Conservation (phyloP, 2,113 vertebrate species). For the Pterophyllum scalare region DNA sequence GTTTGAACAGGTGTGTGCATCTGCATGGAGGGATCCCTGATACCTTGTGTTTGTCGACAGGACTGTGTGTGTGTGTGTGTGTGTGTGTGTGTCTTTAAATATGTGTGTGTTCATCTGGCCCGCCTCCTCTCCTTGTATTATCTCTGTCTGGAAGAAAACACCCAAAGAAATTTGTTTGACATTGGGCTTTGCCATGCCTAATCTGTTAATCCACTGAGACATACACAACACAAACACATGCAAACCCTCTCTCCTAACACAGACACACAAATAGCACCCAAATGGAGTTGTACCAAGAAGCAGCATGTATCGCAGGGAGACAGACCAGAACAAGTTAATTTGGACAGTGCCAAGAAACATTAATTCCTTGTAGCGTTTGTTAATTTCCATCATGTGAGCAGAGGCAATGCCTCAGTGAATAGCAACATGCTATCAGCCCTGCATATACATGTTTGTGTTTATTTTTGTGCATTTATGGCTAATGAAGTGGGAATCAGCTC, state of each 20-base stretch:
- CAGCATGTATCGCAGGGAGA: conserved; percentile 49
- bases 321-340: conserved; percentile 66
- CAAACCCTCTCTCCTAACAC: neutral
- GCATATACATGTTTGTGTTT: conserved; percentile 9
- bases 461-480: conserved; percentile 5
- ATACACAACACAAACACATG: neutral
- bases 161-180: conserved; percentile 52
- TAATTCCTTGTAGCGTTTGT: conserved; percentile 65
- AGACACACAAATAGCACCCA: conserved; percentile 1
- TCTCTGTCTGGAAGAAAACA: conserved; percentile 43
- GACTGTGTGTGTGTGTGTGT: neutral
- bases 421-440: conserved; percentile 39
- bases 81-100: neutral
- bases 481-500: conserved; percentile 21
- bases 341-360: conserved; percentile 58
- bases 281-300: conserved; percentile 48
- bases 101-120: neutral
- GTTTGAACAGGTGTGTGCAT: neutral
- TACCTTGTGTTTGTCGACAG: neutral
- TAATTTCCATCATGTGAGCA: conserved; percentile 55
- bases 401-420: conserved; percentile 31
- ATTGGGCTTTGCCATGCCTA: conserved; percentile 36
- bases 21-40: neutral
- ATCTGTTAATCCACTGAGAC: conserved; percentile 50
- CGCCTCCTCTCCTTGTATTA: conserved; percentile 20